These are phyloP conservation scores for Phainopepla nitens DNA, from an alignment of 2,113 vertebrate species.

Conservation along the genomic window DNA sequence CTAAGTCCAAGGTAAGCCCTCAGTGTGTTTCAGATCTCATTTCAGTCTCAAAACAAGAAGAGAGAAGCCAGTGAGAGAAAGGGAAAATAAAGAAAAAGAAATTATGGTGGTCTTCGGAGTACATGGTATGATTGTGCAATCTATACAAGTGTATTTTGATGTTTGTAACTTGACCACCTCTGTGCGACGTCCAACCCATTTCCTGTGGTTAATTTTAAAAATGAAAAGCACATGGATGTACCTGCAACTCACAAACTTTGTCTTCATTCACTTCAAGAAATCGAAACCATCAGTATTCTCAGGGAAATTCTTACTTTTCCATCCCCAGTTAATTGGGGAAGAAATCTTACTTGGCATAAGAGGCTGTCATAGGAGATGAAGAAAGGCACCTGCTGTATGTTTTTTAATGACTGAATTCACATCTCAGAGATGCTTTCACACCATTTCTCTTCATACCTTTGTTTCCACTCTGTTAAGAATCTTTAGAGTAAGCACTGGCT, in stretches of 20 bases:
- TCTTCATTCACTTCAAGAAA: neutral
- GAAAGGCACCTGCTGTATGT: neutral
- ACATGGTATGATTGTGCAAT: neutral
- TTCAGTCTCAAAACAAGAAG: neutral
- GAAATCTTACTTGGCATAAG: neutral
- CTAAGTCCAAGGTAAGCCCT: neutral
- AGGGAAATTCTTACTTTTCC: neutral
- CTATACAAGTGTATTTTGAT: neutral
- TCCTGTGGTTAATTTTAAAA: neutral
- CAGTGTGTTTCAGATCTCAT: neutral
- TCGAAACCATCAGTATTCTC: neutral
- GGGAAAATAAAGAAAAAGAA: neutral
- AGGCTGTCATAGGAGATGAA: neutral
- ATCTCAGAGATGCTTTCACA: neutral
- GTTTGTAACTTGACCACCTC: neutral
- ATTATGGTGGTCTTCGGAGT: neutral
- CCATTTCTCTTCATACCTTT: neutral
- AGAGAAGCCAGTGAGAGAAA: neutral
- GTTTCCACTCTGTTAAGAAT: neutral
- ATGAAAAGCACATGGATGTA: rapidly evolving
- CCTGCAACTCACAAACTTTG: neutral
- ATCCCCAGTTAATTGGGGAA: neutral
- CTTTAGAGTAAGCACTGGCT: neutral
- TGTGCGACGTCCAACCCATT: neutral
- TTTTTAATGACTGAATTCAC: neutral